Evolutionary conservation across 2,797 vertebrate genomes (phyloP).

Genomic region (Crenuchus spilurus): DNA sequence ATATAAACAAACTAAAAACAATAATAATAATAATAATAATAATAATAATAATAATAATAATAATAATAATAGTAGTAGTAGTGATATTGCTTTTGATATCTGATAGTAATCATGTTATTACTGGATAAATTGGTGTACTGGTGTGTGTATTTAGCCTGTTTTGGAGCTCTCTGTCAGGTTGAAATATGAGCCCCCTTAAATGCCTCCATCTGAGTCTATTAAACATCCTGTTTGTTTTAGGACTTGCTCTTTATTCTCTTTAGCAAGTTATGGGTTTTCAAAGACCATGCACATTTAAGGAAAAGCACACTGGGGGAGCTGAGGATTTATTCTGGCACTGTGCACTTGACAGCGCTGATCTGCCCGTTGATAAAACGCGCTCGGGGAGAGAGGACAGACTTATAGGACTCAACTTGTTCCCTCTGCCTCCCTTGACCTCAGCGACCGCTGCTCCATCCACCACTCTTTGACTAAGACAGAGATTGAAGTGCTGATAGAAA

Average conservation of each 20-base stretch:
- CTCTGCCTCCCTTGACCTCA: slow-evolving; percentile 33
- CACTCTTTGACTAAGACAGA: neutral
- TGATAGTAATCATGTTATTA: no score
- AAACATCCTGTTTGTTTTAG: slow-evolving; percentile 41
- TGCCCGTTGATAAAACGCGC: slow-evolving; percentile 34
- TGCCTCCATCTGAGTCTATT: slow-evolving; percentile 39
- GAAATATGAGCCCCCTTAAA: slow-evolving; percentile 48
- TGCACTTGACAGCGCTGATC: slow-evolving; percentile 27
- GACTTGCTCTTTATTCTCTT: slow-evolving; percentile 37
- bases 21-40: neutral
- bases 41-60: neutral
- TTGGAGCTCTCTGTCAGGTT: slow-evolving; percentile 27
- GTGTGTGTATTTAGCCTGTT: slow-evolving; percentile 13
- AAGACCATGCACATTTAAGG: slow-evolving; percentile 33
- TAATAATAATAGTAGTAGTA: neutral
- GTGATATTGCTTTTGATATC: no score
- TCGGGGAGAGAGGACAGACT: slow-evolving; percentile 14
- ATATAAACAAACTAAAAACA: no score
- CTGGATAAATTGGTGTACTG: neutral
- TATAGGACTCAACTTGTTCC: slow-evolving; percentile 33
- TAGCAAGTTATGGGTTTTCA: slow-evolving; percentile 22
- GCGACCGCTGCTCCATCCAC: neutral
- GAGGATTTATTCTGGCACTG: slow-evolving; percentile 41
- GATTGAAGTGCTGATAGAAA: neutral
- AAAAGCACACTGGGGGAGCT: slow-evolving; percentile 5